These are phyloP conservation scores for Danionella dracula DNA, from an alignment of 2,797 vertebrate genomes.

Conservation along the genomic window DNA sequence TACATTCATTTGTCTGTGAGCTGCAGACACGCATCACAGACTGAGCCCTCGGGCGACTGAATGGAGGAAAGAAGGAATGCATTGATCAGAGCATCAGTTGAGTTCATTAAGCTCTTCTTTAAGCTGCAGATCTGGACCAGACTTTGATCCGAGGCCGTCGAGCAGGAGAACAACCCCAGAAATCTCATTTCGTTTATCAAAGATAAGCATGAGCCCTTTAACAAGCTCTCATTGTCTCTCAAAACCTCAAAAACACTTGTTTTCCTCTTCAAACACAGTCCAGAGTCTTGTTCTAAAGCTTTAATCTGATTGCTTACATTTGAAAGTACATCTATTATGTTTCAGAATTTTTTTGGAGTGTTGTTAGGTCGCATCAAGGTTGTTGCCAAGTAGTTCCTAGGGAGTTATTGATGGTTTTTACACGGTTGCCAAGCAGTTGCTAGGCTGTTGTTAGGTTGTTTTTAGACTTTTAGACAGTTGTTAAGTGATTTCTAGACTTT, in stretches of 20 bases:
- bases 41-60: slow-evolving; percentile 20
- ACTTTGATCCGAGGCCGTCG: slow-evolving; percentile 29
- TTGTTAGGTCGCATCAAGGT: no score
- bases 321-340: no score
- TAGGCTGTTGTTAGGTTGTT: no score
- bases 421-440: no score
- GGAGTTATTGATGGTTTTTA: no score
- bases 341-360: no score
- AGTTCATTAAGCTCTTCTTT: slow-evolving; percentile 73
- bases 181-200: slow-evolving; percentile 21
- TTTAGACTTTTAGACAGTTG: no score
- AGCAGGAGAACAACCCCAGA: background rate
- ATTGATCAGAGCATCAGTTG: slow-evolving; percentile 90
- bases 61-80: slow-evolving; percentile 60
- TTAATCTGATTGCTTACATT: no score
- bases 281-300: background rate
- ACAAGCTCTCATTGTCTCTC: slow-evolving; percentile 21
- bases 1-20: slow-evolving; percentile 9
- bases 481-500: no score
- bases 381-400: no score
- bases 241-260: background rate
- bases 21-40: slow-evolving; percentile 16
- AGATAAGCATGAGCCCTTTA: slow-evolving; percentile 21
- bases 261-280: background rate
- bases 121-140: slow-evolving; percentile 52